Evolutionary conservation across 2,888 invertebrate species (phyloP).

Genomic region (Chorisops tibialis): DNA sequence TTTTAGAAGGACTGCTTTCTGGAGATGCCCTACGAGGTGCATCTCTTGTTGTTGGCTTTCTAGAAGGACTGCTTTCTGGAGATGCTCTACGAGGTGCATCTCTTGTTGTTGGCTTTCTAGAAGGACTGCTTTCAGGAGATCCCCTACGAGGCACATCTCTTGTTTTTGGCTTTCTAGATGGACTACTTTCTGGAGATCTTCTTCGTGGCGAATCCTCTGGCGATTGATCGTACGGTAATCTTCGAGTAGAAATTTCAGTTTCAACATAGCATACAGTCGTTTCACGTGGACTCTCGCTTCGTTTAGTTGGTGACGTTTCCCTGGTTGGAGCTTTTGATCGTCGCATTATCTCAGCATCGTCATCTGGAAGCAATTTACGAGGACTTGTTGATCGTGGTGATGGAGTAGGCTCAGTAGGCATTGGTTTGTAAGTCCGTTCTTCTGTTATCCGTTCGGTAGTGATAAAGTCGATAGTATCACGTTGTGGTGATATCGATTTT

Average conservation of each 20-base stretch:
- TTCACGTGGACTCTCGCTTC: conserved; percentile 11
- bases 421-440: not conserved
- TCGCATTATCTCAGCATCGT: not conserved
- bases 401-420: not conserved
- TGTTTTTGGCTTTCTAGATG: too few relatives aligned
- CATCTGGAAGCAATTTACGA: not conserved
- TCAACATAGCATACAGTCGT: not conserved
- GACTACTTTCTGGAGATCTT: conserved; percentile 15
- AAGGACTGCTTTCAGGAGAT: not conserved
- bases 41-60: not conserved
- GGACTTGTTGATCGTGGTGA: not conserved
- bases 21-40: too few relatives aligned
- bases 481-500: not conserved
- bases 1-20: not conserved
- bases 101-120: not conserved
- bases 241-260: conserved; percentile 18
- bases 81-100: not conserved
- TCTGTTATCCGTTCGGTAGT: conserved; percentile 24
- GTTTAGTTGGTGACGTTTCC: conserved; percentile 42
- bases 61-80: not conserved
- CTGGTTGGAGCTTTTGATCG: conserved; percentile 36
- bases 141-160: too few relatives aligned
- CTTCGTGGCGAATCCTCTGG: conserved; percentile 19
- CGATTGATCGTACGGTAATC: conserved; percentile 32
- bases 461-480: conserved; percentile 21